phyloP scores from a whole-genome alignment of 2,113 vertebrate species.

The Proterorhinus semilunaris region DNA sequence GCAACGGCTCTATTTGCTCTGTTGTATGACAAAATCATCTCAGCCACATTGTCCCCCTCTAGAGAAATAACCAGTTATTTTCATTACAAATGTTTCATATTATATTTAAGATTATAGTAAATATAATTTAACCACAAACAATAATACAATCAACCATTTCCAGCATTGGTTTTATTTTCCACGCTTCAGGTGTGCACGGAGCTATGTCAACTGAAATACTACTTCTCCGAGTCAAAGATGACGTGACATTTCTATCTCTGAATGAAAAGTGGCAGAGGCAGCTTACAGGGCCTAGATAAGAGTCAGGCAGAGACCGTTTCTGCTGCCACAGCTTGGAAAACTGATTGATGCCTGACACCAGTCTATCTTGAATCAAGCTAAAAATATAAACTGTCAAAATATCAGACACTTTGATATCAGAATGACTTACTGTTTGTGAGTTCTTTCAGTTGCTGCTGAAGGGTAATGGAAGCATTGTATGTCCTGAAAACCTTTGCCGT shows the following conservation, averaged over 20 bases:
- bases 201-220: constrained; percentile 38
- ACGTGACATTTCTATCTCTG: constrained; percentile 45
- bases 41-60: constrained; percentile 66
- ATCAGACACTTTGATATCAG: constrained; percentile 10
- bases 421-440: constrained; percentile 71
- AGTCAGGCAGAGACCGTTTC: constrained; percentile 2
- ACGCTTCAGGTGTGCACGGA: constrained; percentile 10
- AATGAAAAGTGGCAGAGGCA: constrained; percentile 27
- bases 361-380: constrained; percentile 16
- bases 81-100: not conserved
- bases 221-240: constrained; percentile 33
- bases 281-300: constrained; percentile 24
- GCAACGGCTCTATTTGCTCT: constrained; percentile 79
- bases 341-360: constrained; percentile 13
- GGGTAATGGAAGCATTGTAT: constrained; percentile 81
- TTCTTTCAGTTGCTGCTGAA: constrained; percentile 79
- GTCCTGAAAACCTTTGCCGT: constrained; percentile 83
- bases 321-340: constrained; percentile 29
- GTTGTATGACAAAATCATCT: constrained; percentile 81
- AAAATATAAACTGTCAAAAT: constrained; percentile 26
- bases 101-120: not conserved
- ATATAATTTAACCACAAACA: not conserved
- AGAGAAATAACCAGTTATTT: constrained; percentile 5
- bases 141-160: not conserved
- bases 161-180: not conserved